A percentile compares a stretch with the other conserved stretches of the same genome.
These are phyloP conservation scores for Connochaetes taurinus DNA, from an alignment of 2,113 vertebrate species.

Conservation along the genomic window DNA sequence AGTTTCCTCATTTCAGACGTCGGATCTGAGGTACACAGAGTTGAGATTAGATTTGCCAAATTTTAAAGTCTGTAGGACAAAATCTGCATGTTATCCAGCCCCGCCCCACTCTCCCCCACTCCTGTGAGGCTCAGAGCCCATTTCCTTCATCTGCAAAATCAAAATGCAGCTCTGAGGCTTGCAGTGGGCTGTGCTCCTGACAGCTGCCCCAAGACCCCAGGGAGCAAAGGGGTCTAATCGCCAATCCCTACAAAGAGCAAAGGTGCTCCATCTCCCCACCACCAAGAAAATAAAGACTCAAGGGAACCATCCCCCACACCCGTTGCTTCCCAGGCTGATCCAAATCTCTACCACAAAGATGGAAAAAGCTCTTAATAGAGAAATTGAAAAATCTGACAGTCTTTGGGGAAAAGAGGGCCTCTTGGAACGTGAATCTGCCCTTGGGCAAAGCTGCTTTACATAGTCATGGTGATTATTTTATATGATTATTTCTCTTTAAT, in stretches of 20 bases:
- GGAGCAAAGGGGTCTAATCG: conserved; percentile 54
- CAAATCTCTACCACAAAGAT: conserved; percentile 63
- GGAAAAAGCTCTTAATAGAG: conserved; percentile 66
- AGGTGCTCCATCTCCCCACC: conserved; percentile 23
- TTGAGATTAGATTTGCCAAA: not conserved
- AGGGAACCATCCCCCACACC: not conserved
- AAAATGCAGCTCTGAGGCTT: conserved; percentile 20
- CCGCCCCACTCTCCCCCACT: not conserved
- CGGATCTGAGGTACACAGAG: not conserved
- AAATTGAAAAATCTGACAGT: conserved; percentile 75
- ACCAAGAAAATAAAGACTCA: conserved; percentile 54
- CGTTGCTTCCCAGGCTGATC: not conserved
- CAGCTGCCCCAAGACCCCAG: conserved; percentile 64
- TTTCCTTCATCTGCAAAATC: conserved; percentile 37
- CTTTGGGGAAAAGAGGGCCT: conserved; percentile 62
- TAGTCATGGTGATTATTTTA: conserved; percentile 80
- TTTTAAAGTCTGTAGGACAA: not conserved
- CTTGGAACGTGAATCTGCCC: conserved; percentile 76
- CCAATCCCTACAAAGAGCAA: conserved; percentile 59
- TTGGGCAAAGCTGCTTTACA: conserved; percentile 81
- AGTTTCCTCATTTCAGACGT: not conserved
- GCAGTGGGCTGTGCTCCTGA: conserved; percentile 54
- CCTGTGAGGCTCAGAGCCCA: not conserved
- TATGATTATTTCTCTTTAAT: conserved; percentile 68
- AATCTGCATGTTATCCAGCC: not conserved